Base-by-base conservation (phyloP, 2,797 vertebrate species). In the Pipistrellus kuhlii region DNA sequence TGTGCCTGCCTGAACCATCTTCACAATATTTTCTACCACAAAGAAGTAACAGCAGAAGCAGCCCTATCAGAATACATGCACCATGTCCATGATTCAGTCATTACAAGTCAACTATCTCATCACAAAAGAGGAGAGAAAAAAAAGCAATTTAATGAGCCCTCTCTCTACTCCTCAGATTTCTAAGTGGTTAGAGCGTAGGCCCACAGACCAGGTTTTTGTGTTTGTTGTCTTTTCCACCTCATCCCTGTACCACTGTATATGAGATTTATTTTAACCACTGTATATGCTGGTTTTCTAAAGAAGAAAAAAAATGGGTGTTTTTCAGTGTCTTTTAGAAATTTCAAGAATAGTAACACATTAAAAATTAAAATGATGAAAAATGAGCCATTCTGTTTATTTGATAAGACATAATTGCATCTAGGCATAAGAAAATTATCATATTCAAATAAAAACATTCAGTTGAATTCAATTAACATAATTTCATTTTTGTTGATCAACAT, bases 391-490 rank as follows among this genome's bases (percentile, higher is more conserved):
- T 77, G 32, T 90, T 82, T 81, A 76, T 57, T 55, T 78, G 30
- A 81, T 62, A 62, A 62, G 59, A 62, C 59, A 62, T 62, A 30
- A 62, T 30, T 62, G 12, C 27, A 62, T 62, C 27, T 3, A 62
- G 59, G 59, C 59, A 62, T 62, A 30, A n/a, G 27, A 84, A 92
- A 92, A 95, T 76, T 48, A 85, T 10, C 46, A 88, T n/a, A 94
- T 75, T 88, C 85, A 68, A 92, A 88, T 35, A 83, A 66, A 69
- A 68, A 64, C 23, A 80, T 64, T 83, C 38, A 51, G 35, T 69
- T 75, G 75, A 66, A 94, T 53, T 86, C 41, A 77, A 57, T 68
- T 87, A 94, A 85, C 8, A 69, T 93, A 75, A 90, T 51, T 93
- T 95, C 23, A 80, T 80, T 53, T 90, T 77, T 89, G 35, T 53